Evolutionary conservation across 2,888 invertebrate species (phyloP), one percentile per base, ranked within the genome.

Genomic region (Autographa gamma): DNA sequence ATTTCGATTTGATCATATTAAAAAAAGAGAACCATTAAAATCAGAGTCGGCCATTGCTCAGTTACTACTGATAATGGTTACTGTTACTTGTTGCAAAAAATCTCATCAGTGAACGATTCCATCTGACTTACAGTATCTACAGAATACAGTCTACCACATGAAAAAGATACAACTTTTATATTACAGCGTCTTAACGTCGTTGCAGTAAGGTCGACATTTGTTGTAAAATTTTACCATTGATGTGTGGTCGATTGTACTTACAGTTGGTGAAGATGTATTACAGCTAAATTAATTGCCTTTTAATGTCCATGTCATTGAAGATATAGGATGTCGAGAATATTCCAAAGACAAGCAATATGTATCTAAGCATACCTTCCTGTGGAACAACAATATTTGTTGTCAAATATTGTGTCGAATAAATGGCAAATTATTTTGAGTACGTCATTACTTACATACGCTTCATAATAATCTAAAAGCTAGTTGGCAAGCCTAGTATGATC

Each of bases 21-120:
- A 74, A 80, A 75, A 81, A 75, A 61, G 43, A 65, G 43, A 59
- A 66, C 62, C 81, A 79, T 79, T 74, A 81, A 81, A 81, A 71
- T 67, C 69, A 41, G 66, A 64, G 64, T 48, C 56, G 63, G 54
- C 16, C 66, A 32, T 54, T 61, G 66, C 66, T 72, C 58, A 62
- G 60, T 61, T 69, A 69, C 71, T 43, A 69, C 60, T 77, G 70
- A 82, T 76, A 84, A 76, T 72, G 48, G 60, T 48, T 82, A 82
- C 82, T 72, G 82, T 82, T 84, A 82, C 18, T 32, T 63, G 54
- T 52, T 65, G 73, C 68, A 84, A 83, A 82, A 82, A 82, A 76
- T 75, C 79, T 77, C 77, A 84, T 84, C 79, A 83, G 68, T 32
- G 56, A 68, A 64, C 67, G 71, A 63, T 64, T 70, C 61, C 71